phyloP scores from a whole-genome alignment of 2,797 vertebrate genomes.

The Sebastes taczanowskii region DNA sequence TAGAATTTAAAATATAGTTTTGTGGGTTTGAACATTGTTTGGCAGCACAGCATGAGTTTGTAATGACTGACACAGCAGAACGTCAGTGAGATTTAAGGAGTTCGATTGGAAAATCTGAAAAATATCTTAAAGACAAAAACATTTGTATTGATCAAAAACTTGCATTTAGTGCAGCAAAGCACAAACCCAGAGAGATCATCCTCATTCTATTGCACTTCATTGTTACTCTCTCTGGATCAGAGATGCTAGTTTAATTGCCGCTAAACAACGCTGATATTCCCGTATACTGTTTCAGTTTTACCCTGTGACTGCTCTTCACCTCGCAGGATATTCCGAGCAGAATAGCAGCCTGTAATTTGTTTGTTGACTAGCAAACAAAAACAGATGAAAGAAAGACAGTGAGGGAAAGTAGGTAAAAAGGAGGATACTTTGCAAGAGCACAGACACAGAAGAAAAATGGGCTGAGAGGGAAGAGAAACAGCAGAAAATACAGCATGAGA shows the following conservation, averaged over 20 bases:
- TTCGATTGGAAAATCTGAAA: neutral
- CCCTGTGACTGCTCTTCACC: neutral
- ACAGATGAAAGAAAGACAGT: constrained; percentile 34
- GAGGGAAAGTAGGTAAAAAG: neutral
- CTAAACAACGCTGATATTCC: constrained; percentile 34
- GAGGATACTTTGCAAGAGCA: neutral
- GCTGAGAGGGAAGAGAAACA: neutral
- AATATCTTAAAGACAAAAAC: neutral
- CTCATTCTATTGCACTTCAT: constrained; percentile 3
- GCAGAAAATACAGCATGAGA: neutral
- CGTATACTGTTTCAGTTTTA: constrained; percentile 16
- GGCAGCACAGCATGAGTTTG: too few species aligned
- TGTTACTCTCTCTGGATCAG: neutral
- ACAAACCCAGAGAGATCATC: neutral
- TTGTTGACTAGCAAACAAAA: constrained; percentile 47
- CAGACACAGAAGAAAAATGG: neutral
- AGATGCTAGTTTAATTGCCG: constrained; percentile 31
- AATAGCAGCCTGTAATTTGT: constrained; percentile 38
- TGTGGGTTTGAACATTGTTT: too few species aligned
- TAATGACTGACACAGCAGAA: neutral
- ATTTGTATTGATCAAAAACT: neutral
- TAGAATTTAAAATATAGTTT: neutral
- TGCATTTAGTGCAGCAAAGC: neutral
- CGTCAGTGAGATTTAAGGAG: neutral
- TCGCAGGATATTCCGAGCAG: constrained; percentile 19